Evolutionary conservation across 2,797 vertebrate genomes (phyloP).

Genomic region (Rousettus madagascariensis): DNA sequence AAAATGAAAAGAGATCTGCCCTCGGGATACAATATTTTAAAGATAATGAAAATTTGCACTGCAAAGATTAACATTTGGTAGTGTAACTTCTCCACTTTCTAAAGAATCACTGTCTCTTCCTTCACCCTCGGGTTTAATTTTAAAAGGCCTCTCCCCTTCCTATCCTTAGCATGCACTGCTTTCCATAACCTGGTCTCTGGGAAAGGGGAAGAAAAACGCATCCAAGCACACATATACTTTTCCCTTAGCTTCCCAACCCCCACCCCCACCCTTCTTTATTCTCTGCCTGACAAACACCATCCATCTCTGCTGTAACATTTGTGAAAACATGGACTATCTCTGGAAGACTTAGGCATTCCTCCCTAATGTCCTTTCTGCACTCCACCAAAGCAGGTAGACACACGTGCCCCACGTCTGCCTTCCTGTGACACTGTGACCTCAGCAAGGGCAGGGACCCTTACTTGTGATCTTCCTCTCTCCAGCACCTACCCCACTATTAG

Average conservation of each 20-base stretch:
- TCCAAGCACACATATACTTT: not conserved
- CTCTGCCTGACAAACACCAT: not conserved
- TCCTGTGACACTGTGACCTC: not conserved
- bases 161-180: not conserved
- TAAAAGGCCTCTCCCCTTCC: not conserved
- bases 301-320: not conserved
- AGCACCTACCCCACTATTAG: not conserved
- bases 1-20: not conserved
- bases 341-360: not conserved
- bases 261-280: not conserved
- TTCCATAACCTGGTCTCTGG: not conserved
- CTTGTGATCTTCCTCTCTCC: not conserved
- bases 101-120: not conserved
- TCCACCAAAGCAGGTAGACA: not conserved
- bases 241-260: not conserved
- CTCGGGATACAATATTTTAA: not conserved
- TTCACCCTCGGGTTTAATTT: slow-evolving; percentile 7
- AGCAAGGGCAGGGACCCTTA: not conserved
- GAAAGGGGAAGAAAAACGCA: not conserved
- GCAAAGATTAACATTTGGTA: not conserved
- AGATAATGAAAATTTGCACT: not conserved
- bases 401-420: not conserved
- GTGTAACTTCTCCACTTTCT: not conserved
- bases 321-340: not conserved
- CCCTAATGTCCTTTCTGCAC: not conserved